phyloP scores from a whole-genome alignment of 2,113 vertebrate genomes.

The Ovibos moschatus region DNA sequence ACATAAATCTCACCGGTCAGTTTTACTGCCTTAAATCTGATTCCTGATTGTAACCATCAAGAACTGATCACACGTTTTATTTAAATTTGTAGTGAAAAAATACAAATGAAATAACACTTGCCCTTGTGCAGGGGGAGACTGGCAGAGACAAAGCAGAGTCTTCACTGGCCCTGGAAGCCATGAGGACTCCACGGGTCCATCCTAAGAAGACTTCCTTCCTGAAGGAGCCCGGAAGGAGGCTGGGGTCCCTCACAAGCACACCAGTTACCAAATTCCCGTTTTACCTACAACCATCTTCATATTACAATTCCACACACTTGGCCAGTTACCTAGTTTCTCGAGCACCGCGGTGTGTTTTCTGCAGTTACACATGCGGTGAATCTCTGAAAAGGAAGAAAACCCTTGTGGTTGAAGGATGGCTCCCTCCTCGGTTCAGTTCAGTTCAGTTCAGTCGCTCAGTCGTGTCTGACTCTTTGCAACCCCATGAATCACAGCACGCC shows the following conservation, averaged over 20 bases:
- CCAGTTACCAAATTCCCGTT: background rate
- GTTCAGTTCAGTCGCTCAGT: too few species aligned
- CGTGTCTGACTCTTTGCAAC: too few species aligned
- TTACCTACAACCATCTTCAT: background rate
- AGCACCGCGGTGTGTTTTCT: fast-evolving
- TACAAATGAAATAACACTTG: fast-evolving
- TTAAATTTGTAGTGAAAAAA: background rate
- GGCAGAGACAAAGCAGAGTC: too few species aligned
- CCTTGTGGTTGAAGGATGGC: background rate
- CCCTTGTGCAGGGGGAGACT: background rate
- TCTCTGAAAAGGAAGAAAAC: conserved; percentile 42
- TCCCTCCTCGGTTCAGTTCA: background rate
- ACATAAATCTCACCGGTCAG: background rate
- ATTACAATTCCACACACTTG: background rate
- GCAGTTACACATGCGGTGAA: fast-evolving
- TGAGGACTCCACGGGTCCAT: fast-evolving
- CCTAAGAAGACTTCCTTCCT: background rate
- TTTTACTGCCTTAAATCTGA: background rate
- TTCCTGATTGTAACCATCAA: background rate
- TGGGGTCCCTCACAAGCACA: fast-evolving
- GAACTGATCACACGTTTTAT: background rate
- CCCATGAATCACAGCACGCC: too few species aligned
- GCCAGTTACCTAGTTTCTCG: background rate
- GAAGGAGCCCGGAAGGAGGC: background rate
- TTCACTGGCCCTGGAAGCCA: fast-evolving